phyloP scores from a whole-genome alignment of 2,797 vertebrate species.

The Acrossocheilus fasciatus region DNA sequence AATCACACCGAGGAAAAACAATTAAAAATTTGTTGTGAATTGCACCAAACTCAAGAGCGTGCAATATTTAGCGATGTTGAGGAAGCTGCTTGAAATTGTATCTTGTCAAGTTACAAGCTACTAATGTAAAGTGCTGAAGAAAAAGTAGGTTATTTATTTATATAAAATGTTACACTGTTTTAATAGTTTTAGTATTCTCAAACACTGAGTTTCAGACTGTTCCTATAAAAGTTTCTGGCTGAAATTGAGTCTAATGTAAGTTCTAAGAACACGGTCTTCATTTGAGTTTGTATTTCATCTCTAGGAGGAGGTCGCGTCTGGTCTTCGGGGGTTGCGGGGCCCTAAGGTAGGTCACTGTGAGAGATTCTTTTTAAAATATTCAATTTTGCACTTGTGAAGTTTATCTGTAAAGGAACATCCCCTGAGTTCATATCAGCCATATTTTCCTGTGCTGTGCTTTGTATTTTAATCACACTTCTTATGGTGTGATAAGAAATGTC shows the following conservation, averaged over 20 bases:
- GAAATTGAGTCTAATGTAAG: background rate
- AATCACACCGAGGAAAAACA: slow-evolving; percentile 19
- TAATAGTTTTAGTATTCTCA: background rate
- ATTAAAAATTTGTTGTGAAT: slow-evolving; percentile 22
- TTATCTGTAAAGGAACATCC: background rate
- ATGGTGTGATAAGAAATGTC: background rate
- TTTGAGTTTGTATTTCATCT: slow-evolving; percentile 53
- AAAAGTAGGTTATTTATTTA: background rate
- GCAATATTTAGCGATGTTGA: background rate
- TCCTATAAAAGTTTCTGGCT: background rate
- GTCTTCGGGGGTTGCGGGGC: slow-evolving; percentile 87
- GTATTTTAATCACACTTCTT: background rate
- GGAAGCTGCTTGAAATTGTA: no score
- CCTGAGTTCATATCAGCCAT: background rate
- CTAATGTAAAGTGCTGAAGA: background rate
- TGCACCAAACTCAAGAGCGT: background rate
- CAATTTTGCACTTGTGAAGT: background rate
- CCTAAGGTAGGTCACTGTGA: slow-evolving; percentile 86
- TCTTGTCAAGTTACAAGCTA: background rate
- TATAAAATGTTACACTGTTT: background rate
- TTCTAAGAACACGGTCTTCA: background rate
- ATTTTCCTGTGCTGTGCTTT: background rate
- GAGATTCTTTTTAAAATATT: background rate
- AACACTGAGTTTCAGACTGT: background rate
- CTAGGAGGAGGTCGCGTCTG: slow-evolving; percentile 83